phyloP scores from a whole-genome alignment of 1,140 invertebrate genomes.

The Procambarus virginalis region DNA sequence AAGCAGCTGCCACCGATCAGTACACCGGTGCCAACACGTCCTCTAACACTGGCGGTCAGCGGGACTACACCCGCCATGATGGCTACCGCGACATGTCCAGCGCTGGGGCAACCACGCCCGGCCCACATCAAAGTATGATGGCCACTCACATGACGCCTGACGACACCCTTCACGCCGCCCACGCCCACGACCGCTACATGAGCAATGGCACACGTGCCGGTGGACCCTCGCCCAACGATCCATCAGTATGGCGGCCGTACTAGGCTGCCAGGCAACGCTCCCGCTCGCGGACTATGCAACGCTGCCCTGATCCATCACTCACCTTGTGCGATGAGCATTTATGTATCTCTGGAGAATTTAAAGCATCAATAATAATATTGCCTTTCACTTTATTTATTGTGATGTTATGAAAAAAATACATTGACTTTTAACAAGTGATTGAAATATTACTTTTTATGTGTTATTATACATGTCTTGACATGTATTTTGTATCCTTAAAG shows the following conservation, averaged over 20 bases:
- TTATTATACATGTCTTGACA: neutral
- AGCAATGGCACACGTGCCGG: slow-evolving; percentile 56
- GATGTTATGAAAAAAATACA: neutral
- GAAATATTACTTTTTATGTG: neutral
- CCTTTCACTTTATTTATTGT: neutral
- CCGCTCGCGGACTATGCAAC: too few species aligned
- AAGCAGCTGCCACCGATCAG: slow-evolving; percentile 36
- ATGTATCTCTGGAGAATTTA: neutral
- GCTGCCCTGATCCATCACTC: neutral
- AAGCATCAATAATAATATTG: neutral
- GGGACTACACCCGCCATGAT: slow-evolving; percentile 51
- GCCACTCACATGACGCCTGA: slow-evolving; percentile 54
- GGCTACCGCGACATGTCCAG: slow-evolving; percentile 57
- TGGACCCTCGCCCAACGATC: slow-evolving; percentile 55
- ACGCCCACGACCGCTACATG: slow-evolving; percentile 58
- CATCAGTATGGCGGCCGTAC: slow-evolving; percentile 57
- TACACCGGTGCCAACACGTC: slow-evolving; percentile 23
- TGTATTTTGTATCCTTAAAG: neutral
- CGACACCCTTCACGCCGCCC: slow-evolving; percentile 45
- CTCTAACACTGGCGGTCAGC: slow-evolving; percentile 32
- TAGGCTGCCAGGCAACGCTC: neutral
- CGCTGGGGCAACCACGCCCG: slow-evolving; percentile 46
- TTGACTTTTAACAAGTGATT: neutral
- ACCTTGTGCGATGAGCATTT: neutral
- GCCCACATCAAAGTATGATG: slow-evolving; percentile 55